A percentile compares a stretch with the other conserved stretches of the same genome.
Evolutionary conservation across 2,113 vertebrate species (phyloP).

Genomic region (pig (Sus scrofa)): DNA sequence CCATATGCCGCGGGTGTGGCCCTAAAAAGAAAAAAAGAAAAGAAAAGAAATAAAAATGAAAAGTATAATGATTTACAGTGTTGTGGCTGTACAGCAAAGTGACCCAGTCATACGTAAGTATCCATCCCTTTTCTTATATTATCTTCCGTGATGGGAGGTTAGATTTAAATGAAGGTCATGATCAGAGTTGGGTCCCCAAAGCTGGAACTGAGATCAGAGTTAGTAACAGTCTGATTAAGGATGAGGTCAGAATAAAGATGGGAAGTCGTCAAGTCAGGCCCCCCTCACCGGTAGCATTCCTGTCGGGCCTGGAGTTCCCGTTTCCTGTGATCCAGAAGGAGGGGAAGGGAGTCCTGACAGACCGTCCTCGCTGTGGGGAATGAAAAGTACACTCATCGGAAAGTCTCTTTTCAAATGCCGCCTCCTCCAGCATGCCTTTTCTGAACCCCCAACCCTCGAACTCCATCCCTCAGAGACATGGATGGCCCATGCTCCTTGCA

Average conservation of each 20-base stretch:
- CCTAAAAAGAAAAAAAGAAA: no score
- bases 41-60: no score
- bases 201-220: background rate
- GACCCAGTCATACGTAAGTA: no score
- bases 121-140: no score
- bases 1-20: no score
- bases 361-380: slow-evolving; percentile 76
- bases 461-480: background rate
- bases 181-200: background rate
- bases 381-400: slow-evolving; percentile 2
- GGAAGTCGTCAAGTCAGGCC: background rate
- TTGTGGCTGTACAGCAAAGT: no score
- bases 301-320: slow-evolving; percentile 76
- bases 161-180: background rate
- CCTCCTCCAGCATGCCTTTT: background rate
- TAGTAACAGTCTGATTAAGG: background rate
- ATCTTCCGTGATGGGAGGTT: background rate
- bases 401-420: slow-evolving; percentile 17
- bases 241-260: background rate
- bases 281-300: slow-evolving; percentile 77
- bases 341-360: slow-evolving; percentile 74
- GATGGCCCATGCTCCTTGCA: background rate
- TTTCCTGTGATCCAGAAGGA: slow-evolving; percentile 81
- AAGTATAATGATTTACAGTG: no score
- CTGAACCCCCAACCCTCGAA: background rate